A percentile compares a stretch with the other conserved stretches of the same genome.
phyloP scores from a whole-genome alignment of 2,888 invertebrate species.

The Agriopis marginaria region DNA sequence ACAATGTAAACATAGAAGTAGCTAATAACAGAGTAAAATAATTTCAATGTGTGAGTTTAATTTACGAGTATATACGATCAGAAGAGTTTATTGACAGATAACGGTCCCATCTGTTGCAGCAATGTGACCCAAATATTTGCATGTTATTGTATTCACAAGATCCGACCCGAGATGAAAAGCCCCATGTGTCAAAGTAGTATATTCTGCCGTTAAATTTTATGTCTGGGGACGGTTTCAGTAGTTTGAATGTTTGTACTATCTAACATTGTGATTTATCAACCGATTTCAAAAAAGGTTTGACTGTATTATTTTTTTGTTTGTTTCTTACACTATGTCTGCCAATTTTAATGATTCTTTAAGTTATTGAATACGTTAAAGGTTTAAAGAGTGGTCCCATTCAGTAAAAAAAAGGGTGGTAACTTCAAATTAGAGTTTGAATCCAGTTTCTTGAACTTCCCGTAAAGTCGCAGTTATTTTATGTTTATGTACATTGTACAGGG shows the following conservation, averaged over 20 bases:
- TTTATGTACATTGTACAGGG: too few relatives aligned
- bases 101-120: conserved; percentile 28
- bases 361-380: too few relatives aligned
- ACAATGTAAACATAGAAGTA: not conserved
- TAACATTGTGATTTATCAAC: not conserved
- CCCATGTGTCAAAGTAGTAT: conserved; percentile 19
- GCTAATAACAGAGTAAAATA: not conserved
- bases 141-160: conserved; percentile 34
- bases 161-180: conserved; percentile 26
- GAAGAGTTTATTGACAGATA: conserved; percentile 14
- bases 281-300: not conserved
- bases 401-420: too few relatives aligned
- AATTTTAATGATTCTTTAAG: too few relatives aligned
- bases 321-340: too few relatives aligned
- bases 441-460: too few relatives aligned
- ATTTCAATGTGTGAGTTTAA: not conserved
- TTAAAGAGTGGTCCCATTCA: too few relatives aligned
- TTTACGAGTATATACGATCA: not conserved
- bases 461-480: too few relatives aligned
- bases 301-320: too few relatives aligned
- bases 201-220: conserved; percentile 17
- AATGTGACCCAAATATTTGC: conserved; percentile 35
- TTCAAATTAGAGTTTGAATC: too few relatives aligned
- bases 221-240: not conserved
- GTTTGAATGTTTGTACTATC: not conserved